Base-by-base conservation (phyloP, 2,888 invertebrate species). In the Athalia cordata region DNA sequence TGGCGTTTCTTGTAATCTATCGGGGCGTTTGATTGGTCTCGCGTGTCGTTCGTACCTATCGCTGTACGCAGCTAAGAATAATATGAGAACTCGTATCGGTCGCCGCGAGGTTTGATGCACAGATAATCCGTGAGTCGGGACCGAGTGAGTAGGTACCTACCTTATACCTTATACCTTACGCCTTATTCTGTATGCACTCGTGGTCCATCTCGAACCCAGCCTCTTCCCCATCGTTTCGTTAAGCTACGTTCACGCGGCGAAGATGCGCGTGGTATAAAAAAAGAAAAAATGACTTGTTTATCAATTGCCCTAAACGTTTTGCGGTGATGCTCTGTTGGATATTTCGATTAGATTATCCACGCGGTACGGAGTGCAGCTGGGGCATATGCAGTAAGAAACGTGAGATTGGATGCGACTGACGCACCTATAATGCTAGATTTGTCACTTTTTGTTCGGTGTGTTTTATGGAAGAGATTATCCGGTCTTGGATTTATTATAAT, bases 131-230 rank as follows among this genome's bases (percentile, higher is more conserved):
- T 74, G 78, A 78, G 75, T 78, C 75, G 78, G 67, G 75, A 47
- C 78, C 78, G 66, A 76, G 78, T 78, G 78, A 78, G 78, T 76
- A 78, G 78, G 76, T 78, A 67, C 78, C 78, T 50, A 82, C 81
- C 79, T 81, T 81, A 80, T 79, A 81, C 80, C 79, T 82, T 80
- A 79, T 79, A 82, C 82, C 80, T 81, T 80, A 78, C 70, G 61
- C 65, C 78, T 77, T 78, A 49, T 79, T 78, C 76, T 57, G 75
- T 77, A 76, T 64, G 55, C 75, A 68, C 61, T 70, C 77, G 65
- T 43, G 75, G 50, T 68, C 70, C 78, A 55, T 77, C 81, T 78
- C 77, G 74, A 77, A 79, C 80, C 78, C 78, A 77, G 78, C 78
- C 76, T 64, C 77, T 79, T 64, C 65, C n/a, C n/a, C 77, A 67